Evolutionary conservation across 2,113 vertebrate species (phyloP).

Genomic region (Charina bottae): DNA sequence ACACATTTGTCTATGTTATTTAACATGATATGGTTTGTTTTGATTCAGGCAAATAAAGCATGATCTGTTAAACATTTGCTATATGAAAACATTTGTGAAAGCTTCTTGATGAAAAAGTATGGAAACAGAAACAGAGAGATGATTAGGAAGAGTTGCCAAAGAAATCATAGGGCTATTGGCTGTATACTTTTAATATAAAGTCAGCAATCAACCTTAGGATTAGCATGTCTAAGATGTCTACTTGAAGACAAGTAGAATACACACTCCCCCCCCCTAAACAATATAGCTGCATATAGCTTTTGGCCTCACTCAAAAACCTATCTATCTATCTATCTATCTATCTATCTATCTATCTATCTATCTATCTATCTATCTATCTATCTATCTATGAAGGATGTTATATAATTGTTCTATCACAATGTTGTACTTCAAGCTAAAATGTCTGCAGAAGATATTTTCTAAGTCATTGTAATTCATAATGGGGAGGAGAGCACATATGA

Average conservation of each 20-base stretch:
- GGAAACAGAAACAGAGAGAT: slow-evolving; percentile 25
- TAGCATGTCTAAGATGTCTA: slow-evolving; percentile 34
- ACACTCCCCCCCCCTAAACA: slow-evolving; percentile 7
- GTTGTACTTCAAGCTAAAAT: slow-evolving; percentile 40
- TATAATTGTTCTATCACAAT: slow-evolving; percentile 30
- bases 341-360: too few species aligned
- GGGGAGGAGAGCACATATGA: slow-evolving; percentile 56
- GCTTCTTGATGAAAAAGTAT: not conserved
- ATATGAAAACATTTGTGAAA: slow-evolving; percentile 4
- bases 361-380: too few species aligned
- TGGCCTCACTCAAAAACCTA: slow-evolving; percentile 18
- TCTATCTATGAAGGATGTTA: slow-evolving; percentile 36
- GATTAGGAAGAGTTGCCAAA: not conserved
- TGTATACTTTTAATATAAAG: slow-evolving; percentile 19
- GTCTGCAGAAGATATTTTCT: slow-evolving; percentile 55
- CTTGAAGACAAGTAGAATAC: slow-evolving; percentile 31
- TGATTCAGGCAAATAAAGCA: not conserved
- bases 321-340: too few species aligned
- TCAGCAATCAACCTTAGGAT: slow-evolving; percentile 30
- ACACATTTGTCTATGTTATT: not conserved
- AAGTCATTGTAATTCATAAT: slow-evolving; percentile 63
- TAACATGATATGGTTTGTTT: slow-evolving; percentile 27
- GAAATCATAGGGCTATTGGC: not conserved
- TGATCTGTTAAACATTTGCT: not conserved
- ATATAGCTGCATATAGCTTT: not conserved